Conservation (phyloP, 1,140 invertebrate genomes). For the Aphis craccivora region DNA sequence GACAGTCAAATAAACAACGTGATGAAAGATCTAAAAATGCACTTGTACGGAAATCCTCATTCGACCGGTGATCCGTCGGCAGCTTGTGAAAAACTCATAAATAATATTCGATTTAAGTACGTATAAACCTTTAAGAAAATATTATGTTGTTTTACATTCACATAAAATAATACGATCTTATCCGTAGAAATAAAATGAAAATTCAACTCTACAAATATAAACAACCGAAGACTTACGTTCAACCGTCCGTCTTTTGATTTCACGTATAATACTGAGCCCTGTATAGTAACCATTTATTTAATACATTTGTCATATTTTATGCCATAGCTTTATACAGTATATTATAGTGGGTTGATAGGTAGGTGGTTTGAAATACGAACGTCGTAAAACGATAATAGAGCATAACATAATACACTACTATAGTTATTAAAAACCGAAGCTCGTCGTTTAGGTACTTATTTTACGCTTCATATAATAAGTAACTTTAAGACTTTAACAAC, state of each 20-base stretch:
- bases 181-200: neutral
- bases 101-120: constrained; percentile 80
- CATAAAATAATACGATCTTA: neutral
- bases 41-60: constrained; percentile 90
- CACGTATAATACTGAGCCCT: neutral
- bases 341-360: no score
- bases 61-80: constrained; percentile 74
- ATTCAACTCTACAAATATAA: neutral
- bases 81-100: constrained; percentile 79
- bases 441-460: no score
- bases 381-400: neutral
- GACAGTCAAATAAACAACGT: constrained; percentile 75
- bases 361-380: neutral
- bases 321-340: neutral
- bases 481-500: neutral
- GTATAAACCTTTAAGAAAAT: constrained; percentile 59
- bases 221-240: neutral
- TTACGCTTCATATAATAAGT: no score
- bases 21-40: constrained; percentile 72
- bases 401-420: neutral
- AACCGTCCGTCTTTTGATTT: neutral
- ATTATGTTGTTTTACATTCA: neutral
- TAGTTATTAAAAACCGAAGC: neutral
- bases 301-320: neutral
- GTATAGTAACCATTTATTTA: neutral